A percentile compares a stretch with the other conserved stretches of the same genome.
Evolutionary conservation across 2,888 invertebrate genomes (phyloP).

Genomic region (Eupithecia insigniata): DNA sequence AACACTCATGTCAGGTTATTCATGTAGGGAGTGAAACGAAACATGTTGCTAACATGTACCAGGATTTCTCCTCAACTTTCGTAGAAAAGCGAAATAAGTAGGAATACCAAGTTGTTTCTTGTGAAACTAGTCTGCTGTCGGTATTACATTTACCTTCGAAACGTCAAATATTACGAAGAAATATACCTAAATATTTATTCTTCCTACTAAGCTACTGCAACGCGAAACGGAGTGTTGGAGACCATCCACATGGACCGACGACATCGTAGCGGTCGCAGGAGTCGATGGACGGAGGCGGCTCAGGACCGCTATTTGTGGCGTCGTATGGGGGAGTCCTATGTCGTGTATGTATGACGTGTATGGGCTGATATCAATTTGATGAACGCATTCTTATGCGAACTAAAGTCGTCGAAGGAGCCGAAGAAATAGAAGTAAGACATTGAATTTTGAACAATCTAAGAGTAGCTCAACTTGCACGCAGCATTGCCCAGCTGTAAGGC

Average conservation of each 20-base stretch:
- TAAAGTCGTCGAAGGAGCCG: neutral
- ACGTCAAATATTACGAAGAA: neutral
- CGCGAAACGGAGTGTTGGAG: too few species aligned
- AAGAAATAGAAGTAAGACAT: neutral
- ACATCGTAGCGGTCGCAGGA: too few species aligned
- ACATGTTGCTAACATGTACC: neutral
- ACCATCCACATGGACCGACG: too few species aligned
- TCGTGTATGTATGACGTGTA: too few species aligned
- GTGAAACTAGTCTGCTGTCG: neutral
- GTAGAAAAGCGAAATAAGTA: constrained; percentile 2
- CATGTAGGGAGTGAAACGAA: constrained; percentile 11
- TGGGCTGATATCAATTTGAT: too few species aligned
- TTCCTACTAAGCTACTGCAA: too few species aligned
- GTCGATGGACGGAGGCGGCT: too few species aligned
- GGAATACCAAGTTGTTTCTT: constrained; percentile 1
- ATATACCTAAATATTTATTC: neutral
- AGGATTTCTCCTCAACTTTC: constrained; percentile 6
- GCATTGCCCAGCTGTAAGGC: too few species aligned
- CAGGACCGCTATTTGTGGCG: too few species aligned
- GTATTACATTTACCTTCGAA: neutral
- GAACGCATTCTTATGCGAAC: too few species aligned
- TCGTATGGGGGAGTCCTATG: too few species aligned
- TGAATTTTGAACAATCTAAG: neutral
- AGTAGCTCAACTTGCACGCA: too few species aligned
- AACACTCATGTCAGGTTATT: neutral